Base-by-base conservation (phyloP, 2,797 vertebrate genomes). In the Microctenopoma stevenorrisi region DNA sequence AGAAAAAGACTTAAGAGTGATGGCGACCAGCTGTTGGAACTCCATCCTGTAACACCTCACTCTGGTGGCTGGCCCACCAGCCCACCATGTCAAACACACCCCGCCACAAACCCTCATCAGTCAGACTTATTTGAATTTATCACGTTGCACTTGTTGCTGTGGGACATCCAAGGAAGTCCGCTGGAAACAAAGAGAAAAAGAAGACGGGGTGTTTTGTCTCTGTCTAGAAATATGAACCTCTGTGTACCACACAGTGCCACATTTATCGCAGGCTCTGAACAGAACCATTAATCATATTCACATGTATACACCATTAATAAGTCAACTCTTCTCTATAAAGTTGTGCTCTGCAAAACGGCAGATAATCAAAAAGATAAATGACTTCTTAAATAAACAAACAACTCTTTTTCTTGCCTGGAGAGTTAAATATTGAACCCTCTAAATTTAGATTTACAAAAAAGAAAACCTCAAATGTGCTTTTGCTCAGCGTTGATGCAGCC, bases 11-110 rank as follows among this genome's bases (percentile, higher is more conserved):
- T 12, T 28, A 26, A 59, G 63, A 52, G 64, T 65, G 68, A 86
- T 84, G 81, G 46, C 18, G 10, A 26, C 79, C 87, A 90, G 81
- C 85, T 89, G 90, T 68, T 47, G 43, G 76, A 76, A 40, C 50
- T 43, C 38, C 52, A 9, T 77, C 68, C 57, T 40, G 68, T 33
- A 73, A 76, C 83, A 68, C 74, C 82, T 85, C 73, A 15, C 73
- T 65, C 56, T 59, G 30, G 74, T 63, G 77, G 70, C 76, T 70
- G 75, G 37, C 37, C 37, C 37, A 68, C 57, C 62, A 33, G 51
- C 72, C 66, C 62, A 54, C 64, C 64, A 59, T 68, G 68, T 66
- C 68, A 85, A 83, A 79, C 84, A 78, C 79, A 43, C 51, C 78
- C 76, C 22, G 59, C 47, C 58, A 18, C 59, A 49, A 53, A 80